Base-by-base conservation (phyloP, 2,888 invertebrate species). In the Apeira syringaria region DNA sequence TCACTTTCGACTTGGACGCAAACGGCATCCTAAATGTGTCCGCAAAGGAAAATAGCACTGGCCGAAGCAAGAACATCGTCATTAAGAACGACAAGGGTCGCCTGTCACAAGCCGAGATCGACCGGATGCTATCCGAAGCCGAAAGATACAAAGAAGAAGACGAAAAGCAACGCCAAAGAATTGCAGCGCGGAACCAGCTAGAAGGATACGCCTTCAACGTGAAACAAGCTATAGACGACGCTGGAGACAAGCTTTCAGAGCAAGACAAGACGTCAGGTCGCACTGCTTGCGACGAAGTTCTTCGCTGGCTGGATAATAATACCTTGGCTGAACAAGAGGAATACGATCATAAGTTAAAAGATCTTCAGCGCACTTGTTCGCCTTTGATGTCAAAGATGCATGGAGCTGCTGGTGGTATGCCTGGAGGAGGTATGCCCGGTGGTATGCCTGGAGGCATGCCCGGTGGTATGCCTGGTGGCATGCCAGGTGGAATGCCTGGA, bases 11-110 rank as follows among this genome's bases (percentile, higher is more conserved):
- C 29, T 17, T 29, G 29, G 29, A 29, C 17, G 29, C 29, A 8
- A 29, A 29, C 17, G 29, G 29, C 8, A 29, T 29, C 29, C 29
- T 29, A 7, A 29, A 29, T 5, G 29, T 29, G 9, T 29, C 29
- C 1, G 29, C 29, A 1, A 29, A 29, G 6, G 29, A 29, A 15
- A 29, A 29, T 13, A 29, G 29, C 29, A 29, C 29, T 4, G 29
- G 29, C 6, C 29, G 29, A 8, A 29, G 29, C 29, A 29, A 29
- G 17, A 29, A 29, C 29, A 29, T 29, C 17, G 29, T 29, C 5
- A 29, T 29, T 8, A 29, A 17, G 17, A 29, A 29, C 29, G 29
- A 29, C 17, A 15, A 17, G 43, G 47, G 46, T 38, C 42, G 32
- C 25, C 8, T 31, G 17, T 29, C 29, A 31, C 29, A 27, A 27